Base-by-base conservation (phyloP, 2,797 vertebrate genomes). In the Danio albolineatus region DNA sequence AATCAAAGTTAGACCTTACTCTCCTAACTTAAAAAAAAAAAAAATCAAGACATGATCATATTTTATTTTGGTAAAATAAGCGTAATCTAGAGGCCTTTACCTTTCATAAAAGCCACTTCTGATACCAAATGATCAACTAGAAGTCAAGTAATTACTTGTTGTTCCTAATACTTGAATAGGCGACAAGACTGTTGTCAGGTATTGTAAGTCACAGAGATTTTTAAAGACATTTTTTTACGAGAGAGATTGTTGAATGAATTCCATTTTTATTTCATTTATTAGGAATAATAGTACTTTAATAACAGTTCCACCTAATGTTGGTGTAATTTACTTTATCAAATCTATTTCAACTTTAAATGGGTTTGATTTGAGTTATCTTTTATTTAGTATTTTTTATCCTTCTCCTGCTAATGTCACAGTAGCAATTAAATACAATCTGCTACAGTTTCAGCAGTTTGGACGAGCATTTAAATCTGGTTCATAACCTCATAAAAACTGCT, bases 371-470 rank as follows among this genome's bases (percentile, higher is more conserved):
- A 41, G 17, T 8, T 36, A 66, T 17, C 19, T 46, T 76, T 64
- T 76, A 43, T 17, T 2, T 76, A 43, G 17, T 2, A 46, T 54
- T 41, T n/a, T 76, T 44, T 44, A 76, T 66, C 41, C 6, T 46
- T 49, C 49, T 39, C 41, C 46, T 16, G 46, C 39, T 76, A n/a
- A 44, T 17, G 64, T 66, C 28, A 65, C 57, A 59, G 28, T 5
- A 19, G 51, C 46, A 73, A 79, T 73, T 79, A 73, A 54, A 62
- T 77, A 46, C 38, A 73, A 46, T 17, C 21, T 41, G 53, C n/a
- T 17, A 28, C 21, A 49, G 59, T 54, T 12, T 10, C 36, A 7
- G 51, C 51, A 46, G 51, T 57, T 54, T 21, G 19, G 73, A 19
- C 17, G 6, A 21, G 41, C 8, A 39, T 48, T 75, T 75, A 75